Percentiles rank a stretch among this genome's conserved stretches.
phyloP scores from a whole-genome alignment of 2,113 vertebrate genomes.

The Myocastor coypus region DNA sequence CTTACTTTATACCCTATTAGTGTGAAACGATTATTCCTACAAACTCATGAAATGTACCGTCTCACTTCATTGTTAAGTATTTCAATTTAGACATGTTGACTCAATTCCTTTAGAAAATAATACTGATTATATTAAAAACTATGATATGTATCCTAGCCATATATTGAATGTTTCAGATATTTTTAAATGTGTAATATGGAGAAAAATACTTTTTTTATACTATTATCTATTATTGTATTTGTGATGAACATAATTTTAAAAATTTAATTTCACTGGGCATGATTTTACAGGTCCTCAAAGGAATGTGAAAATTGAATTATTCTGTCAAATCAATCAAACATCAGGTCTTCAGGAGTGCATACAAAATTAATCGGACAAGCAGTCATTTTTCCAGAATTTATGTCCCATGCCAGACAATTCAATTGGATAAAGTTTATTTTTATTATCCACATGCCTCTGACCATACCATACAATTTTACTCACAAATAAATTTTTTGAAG shows the following conservation, averaged over 20 bases:
- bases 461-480: not conserved
- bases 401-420: not conserved
- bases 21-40: not conserved
- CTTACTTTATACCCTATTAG: not conserved
- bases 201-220: not conserved
- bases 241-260: not conserved
- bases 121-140: not conserved
- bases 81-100: not conserved
- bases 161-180: not conserved
- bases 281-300: not conserved
- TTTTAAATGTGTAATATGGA: not conserved
- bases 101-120: not conserved
- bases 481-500: not conserved
- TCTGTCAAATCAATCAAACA: slow-evolving; percentile 41
- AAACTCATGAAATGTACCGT: rapidly evolving
- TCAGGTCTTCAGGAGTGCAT: not conserved
- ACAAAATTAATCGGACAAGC: not conserved
- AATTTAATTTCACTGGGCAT: slow-evolving; percentile 2
- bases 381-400: not conserved
- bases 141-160: not conserved
- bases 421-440: not conserved
- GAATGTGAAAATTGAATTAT: slow-evolving; percentile 44
- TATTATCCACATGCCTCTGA: not conserved
- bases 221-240: not conserved
- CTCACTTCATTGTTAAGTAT: not conserved